These are phyloP conservation scores for Peromyscus californicus DNA, from an alignment of 2,113 vertebrate species.

Conservation along the genomic window DNA sequence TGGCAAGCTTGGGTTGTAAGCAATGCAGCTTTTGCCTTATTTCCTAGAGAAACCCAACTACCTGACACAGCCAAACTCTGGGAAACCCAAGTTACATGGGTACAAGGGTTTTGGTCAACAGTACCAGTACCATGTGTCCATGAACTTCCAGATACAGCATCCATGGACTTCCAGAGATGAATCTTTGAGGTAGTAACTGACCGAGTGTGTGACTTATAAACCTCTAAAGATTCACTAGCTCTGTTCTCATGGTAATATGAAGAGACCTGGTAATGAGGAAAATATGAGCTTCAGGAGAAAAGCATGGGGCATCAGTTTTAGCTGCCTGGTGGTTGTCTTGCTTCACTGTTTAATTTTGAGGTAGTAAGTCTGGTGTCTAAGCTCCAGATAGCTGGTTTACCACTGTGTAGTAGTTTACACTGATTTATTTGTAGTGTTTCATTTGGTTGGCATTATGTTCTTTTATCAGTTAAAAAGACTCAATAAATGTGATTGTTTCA, in stretches of 20 bases:
- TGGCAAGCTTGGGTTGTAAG: neutral
- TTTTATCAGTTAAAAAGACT: slow-evolving; percentile 27
- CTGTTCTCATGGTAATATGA: neutral
- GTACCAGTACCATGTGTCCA: neutral
- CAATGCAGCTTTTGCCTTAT: neutral
- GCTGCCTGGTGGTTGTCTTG: slow-evolving; percentile 18
- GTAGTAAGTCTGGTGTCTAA: neutral
- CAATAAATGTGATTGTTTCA: slow-evolving; percentile 62
- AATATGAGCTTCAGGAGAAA: slow-evolving; percentile 54
- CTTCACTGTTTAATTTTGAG: neutral
- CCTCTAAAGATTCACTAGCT: neutral
- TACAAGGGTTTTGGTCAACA: neutral
- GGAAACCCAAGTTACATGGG: neutral
- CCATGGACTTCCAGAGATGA: neutral
- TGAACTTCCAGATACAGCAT: neutral
- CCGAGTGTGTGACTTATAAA: slow-evolving; percentile 36
- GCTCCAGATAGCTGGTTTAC: slow-evolving; percentile 1
- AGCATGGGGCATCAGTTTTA: slow-evolving; percentile 7
- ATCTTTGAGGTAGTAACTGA: slow-evolving; percentile 22
- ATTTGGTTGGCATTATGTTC: slow-evolving; percentile 53
- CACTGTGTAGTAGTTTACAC: neutral
- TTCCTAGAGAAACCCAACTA: slow-evolving; percentile 20
- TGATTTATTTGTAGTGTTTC: slow-evolving; percentile 53
- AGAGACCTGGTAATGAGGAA: neutral
- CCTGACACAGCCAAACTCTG: neutral